phyloP scores from a whole-genome alignment of 2,797 vertebrate species.

The Acropternis orthonyx region DNA sequence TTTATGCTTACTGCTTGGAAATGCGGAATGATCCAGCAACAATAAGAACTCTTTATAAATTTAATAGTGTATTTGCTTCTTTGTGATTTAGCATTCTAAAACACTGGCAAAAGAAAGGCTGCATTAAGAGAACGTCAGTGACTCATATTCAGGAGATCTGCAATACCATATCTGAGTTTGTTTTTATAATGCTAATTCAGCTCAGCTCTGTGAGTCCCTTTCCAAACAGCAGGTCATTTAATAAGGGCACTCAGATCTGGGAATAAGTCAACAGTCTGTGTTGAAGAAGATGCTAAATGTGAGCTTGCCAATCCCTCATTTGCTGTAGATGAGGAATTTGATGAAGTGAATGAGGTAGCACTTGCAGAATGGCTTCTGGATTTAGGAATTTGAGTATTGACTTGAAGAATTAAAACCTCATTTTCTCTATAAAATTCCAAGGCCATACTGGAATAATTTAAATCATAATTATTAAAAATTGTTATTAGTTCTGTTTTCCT shows the following conservation, averaged over 20 bases:
- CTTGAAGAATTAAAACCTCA: background rate
- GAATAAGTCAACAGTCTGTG: background rate
- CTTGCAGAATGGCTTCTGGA: background rate
- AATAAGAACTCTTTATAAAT: background rate
- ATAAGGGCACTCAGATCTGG: background rate
- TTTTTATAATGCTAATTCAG: slow-evolving; percentile 20
- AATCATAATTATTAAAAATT: background rate
- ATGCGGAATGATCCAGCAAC: background rate
- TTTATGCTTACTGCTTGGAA: background rate
- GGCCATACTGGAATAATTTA: background rate
- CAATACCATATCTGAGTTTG: background rate
- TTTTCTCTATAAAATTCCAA: background rate
- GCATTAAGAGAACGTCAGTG: background rate
- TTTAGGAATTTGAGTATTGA: background rate
- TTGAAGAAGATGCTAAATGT: background rate
- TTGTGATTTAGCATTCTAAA: slow-evolving; percentile 19
- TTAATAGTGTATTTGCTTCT: background rate
- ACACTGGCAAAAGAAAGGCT: background rate
- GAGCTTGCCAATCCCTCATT: background rate
- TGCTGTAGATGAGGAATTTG: background rate
- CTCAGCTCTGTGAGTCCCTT: background rate
- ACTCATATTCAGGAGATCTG: background rate
- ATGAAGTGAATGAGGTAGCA: background rate
- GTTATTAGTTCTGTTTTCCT: background rate
- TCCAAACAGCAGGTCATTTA: background rate